These are phyloP conservation scores for Physeter macrocephalus DNA, from an alignment of 2,113 vertebrate genomes.

Conservation along the genomic window DNA sequence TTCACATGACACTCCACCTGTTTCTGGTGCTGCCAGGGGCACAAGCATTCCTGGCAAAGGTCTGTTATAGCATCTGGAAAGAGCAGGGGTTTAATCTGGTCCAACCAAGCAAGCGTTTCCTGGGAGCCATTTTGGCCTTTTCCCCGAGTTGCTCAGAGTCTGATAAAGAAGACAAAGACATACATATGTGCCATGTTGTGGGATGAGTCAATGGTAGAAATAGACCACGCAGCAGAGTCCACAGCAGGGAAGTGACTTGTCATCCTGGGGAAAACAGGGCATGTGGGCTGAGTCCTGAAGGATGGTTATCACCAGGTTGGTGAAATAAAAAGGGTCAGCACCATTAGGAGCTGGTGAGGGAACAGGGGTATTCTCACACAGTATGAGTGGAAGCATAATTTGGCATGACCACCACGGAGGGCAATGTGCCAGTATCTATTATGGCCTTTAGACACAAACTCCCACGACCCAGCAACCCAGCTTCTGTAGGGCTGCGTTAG, in stretches of 20 bases:
- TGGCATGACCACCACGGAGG: background rate
- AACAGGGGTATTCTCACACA: background rate
- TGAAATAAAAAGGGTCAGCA: background rate
- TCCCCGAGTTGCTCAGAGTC: background rate
- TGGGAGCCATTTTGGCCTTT: background rate
- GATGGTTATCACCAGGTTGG: background rate
- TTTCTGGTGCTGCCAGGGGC: background rate
- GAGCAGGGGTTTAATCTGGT: conserved; percentile 19
- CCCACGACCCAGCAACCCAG: background rate
- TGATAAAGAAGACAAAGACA: background rate
- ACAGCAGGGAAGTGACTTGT: background rate
- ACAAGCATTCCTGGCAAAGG: background rate
- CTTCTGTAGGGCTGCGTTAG: background rate
- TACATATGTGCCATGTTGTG: background rate
- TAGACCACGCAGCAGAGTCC: background rate
- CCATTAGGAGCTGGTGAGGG: background rate
- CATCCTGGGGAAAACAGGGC: background rate
- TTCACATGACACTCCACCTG: background rate
- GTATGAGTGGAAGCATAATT: background rate
- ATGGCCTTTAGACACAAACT: background rate
- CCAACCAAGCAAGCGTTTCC: background rate
- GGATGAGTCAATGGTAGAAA: background rate
- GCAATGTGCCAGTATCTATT: background rate
- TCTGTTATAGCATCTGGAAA: conserved; percentile 9
- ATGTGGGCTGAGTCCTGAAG: background rate